These are phyloP conservation scores for Carposina sasakii DNA, from an alignment of 1,140 invertebrate species.

Conservation along the genomic window DNA sequence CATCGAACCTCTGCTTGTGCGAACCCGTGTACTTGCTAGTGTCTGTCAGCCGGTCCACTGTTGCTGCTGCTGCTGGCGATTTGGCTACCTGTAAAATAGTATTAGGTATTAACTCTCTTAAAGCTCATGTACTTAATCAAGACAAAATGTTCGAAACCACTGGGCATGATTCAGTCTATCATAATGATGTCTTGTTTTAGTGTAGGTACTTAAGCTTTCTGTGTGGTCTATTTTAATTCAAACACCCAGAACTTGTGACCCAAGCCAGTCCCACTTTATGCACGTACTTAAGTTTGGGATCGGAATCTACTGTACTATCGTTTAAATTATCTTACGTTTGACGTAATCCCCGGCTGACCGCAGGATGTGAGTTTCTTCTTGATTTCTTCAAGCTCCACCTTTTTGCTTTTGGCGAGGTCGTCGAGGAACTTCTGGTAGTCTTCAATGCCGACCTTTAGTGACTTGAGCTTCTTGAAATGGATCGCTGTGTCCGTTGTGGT, in stretches of 20 bases:
- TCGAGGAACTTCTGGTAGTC: slow-evolving; percentile 89
- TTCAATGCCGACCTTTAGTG: slow-evolving; percentile 78
- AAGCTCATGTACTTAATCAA: too few relatives aligned
- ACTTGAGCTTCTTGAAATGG: slow-evolving; percentile 91
- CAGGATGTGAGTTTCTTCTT: slow-evolving; percentile 85
- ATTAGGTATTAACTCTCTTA: too few relatives aligned
- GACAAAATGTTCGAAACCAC: too few relatives aligned
- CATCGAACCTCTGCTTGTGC: slow-evolving; percentile 91
- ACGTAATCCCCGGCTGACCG: slow-evolving; percentile 79
- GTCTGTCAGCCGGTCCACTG: slow-evolving; percentile 91
- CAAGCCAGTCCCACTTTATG: too few relatives aligned
- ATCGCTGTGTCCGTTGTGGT: slow-evolving; percentile 91
- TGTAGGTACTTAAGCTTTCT: too few relatives aligned
- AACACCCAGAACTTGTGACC: too few relatives aligned
- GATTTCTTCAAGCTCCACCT: slow-evolving; percentile 81
- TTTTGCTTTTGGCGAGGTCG: slow-evolving; percentile 86
- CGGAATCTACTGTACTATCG: too few relatives aligned
- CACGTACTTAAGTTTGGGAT: too few relatives aligned
- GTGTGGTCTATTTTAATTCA: too few relatives aligned
- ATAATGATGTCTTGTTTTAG: too few relatives aligned
- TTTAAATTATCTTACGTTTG: too few relatives aligned
- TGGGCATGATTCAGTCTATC: too few relatives aligned
- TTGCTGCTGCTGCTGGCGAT: slow-evolving; percentile 76
- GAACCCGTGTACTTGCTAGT: slow-evolving; percentile 93
- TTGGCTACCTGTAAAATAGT: slow-evolving; percentile 76